A percentile compares a stretch with the other conserved stretches of the same genome.
phyloP scores from a whole-genome alignment of 2,797 vertebrate genomes.

The Cygnus olor region DNA sequence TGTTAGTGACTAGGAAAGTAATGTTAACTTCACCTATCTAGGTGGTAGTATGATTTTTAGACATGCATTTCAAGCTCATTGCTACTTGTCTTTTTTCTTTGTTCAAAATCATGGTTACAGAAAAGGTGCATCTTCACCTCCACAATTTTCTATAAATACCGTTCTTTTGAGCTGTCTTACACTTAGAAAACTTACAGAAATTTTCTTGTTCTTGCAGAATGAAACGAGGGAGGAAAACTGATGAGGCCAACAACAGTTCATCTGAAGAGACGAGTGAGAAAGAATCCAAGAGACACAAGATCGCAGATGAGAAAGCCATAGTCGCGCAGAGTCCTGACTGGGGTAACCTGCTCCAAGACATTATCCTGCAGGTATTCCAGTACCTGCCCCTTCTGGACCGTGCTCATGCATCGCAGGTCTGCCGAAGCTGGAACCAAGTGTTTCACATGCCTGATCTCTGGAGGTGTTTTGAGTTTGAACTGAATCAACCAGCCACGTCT shows the following conservation, averaged over 20 bases:
- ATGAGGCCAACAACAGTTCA: conserved; percentile 75
- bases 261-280: conserved; percentile 76
- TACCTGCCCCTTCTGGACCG: conserved; percentile 93
- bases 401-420: conserved; percentile 94
- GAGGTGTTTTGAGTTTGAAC: conserved; percentile 97
- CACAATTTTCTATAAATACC: not conserved
- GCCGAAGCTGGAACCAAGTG: conserved; percentile 92
- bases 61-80: not conserved
- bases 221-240: conserved; percentile 89
- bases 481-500: conserved; percentile 95
- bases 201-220: conserved; percentile 78
- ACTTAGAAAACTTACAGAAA: not conserved
- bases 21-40: not conserved
- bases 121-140: not conserved
- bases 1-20: conserved; percentile 16
- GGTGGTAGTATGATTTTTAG: not conserved
- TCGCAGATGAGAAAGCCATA: conserved; percentile 38
- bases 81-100: not conserved
- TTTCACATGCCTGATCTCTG: conserved; percentile 99
- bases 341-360: conserved; percentile 91
- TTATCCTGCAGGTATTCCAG: conserved; percentile 94
- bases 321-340: conserved; percentile 77
- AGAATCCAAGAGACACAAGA: conserved; percentile 84
- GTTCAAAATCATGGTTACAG: not conserved
- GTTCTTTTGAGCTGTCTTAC: not conserved